Conservation (phyloP, 1,140 invertebrate genomes). For the Conus ventricosus region DNA sequence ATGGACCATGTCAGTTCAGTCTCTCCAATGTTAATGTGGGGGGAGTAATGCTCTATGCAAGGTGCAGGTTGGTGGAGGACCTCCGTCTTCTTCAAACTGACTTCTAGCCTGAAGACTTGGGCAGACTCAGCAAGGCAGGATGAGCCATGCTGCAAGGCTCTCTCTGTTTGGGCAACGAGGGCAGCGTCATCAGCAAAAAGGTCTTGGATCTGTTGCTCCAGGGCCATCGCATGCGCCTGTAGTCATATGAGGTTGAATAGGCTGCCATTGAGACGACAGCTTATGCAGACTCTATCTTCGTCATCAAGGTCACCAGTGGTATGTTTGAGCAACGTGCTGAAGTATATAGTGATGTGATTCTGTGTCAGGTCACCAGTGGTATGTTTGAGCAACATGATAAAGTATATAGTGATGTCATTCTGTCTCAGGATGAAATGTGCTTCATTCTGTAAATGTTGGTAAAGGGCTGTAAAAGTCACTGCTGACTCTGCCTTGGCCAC, state of each 20-base stretch:
- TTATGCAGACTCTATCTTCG: background rate
- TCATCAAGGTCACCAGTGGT: background rate
- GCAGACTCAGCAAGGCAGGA: conserved; percentile 16
- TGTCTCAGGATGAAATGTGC: too few relatives aligned
- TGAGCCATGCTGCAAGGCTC: background rate
- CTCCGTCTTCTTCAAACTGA: background rate
- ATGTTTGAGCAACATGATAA: too few relatives aligned
- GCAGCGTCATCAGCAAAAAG: too few relatives aligned
- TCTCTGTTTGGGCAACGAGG: background rate
- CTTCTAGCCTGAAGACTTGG: background rate
- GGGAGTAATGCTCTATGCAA: background rate
- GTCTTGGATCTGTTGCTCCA: background rate
- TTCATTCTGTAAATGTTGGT: too few relatives aligned
- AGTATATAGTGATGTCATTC: too few relatives aligned
- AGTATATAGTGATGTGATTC: too few relatives aligned
- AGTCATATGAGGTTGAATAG: too few relatives aligned
- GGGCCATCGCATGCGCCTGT: background rate
- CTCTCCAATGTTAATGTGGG: conserved; percentile 15
- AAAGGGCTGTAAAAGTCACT: too few relatives aligned
- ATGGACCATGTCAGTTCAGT: conserved; percentile 11
- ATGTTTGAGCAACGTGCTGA: too few relatives aligned
- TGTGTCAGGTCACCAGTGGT: background rate
- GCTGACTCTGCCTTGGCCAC: too few relatives aligned
- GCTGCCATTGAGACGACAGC: background rate
- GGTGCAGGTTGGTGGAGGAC: conserved; percentile 30